Evolutionary conservation across 1,140 invertebrate genomes (phyloP).

Genomic region (Drosophila hydei): DNA sequence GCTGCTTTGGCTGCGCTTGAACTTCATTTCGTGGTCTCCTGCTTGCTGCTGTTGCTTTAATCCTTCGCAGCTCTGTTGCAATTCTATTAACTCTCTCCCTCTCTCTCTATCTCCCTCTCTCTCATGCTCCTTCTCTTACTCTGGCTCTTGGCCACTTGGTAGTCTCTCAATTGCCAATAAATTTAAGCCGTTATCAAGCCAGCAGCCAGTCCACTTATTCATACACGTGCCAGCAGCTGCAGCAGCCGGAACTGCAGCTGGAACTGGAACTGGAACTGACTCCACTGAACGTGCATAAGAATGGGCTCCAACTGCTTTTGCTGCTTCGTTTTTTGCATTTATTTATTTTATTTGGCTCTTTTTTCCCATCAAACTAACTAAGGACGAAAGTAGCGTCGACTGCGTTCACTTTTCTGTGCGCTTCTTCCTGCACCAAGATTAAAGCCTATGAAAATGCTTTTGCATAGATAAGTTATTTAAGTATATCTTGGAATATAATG

Average conservation of each 20-base stretch:
- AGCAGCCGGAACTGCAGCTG: constrained; percentile 6
- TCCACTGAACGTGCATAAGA: not conserved
- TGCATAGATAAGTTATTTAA: too few species aligned
- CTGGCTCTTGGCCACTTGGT: constrained; percentile 26
- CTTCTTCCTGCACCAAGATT: not conserved
- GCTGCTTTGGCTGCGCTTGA: constrained; percentile 54
- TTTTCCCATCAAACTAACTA: constrained; percentile 44
- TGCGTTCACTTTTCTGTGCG: not conserved
- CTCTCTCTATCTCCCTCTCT: not conserved
- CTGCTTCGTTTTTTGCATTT: constrained; percentile 29
- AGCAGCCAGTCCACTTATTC: constrained; percentile 66
- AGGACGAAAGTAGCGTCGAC: not conserved
- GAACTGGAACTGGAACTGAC: constrained; percentile 9
- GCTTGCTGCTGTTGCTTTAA: constrained; percentile 41
- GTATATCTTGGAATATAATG: too few species aligned
- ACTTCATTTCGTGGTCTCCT: constrained; percentile 47
- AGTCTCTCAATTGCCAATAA: constrained; percentile 69
- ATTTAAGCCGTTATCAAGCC: constrained; percentile 71
- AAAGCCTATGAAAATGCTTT: not conserved
- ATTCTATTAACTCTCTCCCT: constrained; percentile 59
- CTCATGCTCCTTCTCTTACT: not conserved
- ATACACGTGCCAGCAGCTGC: constrained; percentile 62
- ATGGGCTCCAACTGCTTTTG: constrained; percentile 29
- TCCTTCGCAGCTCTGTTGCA: constrained; percentile 40
- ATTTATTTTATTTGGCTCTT: too few species aligned